A percentile compares a stretch with the other conserved stretches of the same genome.
Conservation (phyloP, 1,140 invertebrate species). For the Asbolus verrucosus region DNA sequence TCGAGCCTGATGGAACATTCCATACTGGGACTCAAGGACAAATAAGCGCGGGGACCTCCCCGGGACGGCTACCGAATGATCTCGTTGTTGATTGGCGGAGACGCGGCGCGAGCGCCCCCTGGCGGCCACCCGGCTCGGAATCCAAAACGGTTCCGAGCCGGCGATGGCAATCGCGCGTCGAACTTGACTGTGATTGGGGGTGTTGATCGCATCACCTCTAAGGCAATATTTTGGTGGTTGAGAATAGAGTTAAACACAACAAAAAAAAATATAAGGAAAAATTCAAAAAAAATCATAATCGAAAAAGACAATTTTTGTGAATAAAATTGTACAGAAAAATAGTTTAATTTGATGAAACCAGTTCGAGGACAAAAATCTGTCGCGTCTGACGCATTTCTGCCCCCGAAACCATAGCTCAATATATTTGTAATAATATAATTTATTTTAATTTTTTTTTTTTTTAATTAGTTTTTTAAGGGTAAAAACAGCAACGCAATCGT, state of each 20-base stretch:
- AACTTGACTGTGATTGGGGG: slow-evolving; percentile 22
- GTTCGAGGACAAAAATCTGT: neutral
- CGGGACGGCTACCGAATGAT: neutral
- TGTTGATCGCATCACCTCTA: neutral
- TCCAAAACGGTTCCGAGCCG: no score
- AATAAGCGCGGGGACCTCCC: slow-evolving; percentile 57
- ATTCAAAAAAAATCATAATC: slow-evolving; percentile 1
- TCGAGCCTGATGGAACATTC: slow-evolving; percentile 71
- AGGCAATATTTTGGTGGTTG: slow-evolving; percentile 27
- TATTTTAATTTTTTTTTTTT: slow-evolving; percentile 35
- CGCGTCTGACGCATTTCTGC: neutral
- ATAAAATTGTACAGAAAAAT: slow-evolving; percentile 29
- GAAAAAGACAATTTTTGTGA: slow-evolving; percentile 36
- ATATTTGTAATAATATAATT: slow-evolving; percentile 37
- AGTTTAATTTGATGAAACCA: slow-evolving; percentile 4
- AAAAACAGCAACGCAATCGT: slow-evolving; percentile 34
- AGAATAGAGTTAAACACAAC: neutral
- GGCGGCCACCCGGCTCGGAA: no score
- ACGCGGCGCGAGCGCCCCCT: neutral
- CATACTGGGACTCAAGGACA: slow-evolving; percentile 70
- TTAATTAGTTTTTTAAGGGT: slow-evolving; percentile 5
- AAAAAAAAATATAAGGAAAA: neutral
- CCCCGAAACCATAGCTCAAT: slow-evolving; percentile 22
- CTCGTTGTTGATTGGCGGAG: neutral
- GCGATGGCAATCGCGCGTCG: no score